phyloP scores from a whole-genome alignment of 2,113 vertebrate genomes.

The Strix aluco region DNA sequence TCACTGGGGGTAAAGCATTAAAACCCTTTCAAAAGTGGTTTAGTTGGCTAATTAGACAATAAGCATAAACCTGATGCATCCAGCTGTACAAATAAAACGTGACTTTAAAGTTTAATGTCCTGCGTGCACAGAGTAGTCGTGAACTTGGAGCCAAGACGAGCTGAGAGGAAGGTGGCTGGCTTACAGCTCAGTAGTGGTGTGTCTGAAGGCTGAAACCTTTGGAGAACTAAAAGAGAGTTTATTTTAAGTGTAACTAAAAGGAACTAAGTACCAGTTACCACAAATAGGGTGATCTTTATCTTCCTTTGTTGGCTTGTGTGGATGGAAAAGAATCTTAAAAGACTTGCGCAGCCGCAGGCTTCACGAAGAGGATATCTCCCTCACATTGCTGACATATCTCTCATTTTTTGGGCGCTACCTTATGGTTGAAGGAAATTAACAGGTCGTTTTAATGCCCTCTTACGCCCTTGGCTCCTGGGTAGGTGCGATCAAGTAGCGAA shows the following conservation, averaged over 20 bases:
- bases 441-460: constrained; percentile 49
- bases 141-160: constrained; percentile 32
- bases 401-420: constrained; percentile 77
- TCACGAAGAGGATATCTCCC: constrained; percentile 74
- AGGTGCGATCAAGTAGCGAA: constrained; percentile 49
- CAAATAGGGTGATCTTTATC: constrained; percentile 75
- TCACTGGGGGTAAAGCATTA: constrained; percentile 53
- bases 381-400: constrained; percentile 84
- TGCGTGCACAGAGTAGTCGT: background rate
- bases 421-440: constrained; percentile 50
- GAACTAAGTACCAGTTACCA: constrained; percentile 74
- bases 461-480: background rate
- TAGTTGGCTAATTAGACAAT: constrained; percentile 61
- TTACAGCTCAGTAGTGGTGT: background rate
- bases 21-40: constrained; percentile 56
- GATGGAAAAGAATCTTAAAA: constrained; percentile 72
- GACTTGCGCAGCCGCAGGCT: constrained; percentile 61
- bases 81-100: constrained; percentile 73
- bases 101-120: constrained; percentile 52
- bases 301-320: constrained; percentile 56
- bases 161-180: constrained; percentile 33
- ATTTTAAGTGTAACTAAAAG: constrained; percentile 73
- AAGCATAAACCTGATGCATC: constrained; percentile 50
- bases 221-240: constrained; percentile 58
- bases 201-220: constrained; percentile 63